Percentiles rank a stretch among this genome's conserved stretches.
Conservation (phyloP, 2,113 vertebrate species). For the Jacana jacana region DNA sequence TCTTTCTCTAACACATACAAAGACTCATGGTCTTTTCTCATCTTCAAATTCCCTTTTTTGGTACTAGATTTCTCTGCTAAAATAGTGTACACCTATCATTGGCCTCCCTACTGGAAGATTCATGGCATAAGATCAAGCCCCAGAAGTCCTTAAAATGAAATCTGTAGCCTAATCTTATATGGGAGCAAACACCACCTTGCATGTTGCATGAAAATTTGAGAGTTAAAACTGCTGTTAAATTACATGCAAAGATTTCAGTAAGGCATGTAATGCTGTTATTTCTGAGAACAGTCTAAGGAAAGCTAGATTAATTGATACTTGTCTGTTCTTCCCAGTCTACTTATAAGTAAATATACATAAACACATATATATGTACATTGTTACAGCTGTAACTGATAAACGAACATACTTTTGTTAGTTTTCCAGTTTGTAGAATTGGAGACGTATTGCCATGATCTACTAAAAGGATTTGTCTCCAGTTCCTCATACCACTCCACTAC, state of each 20-base stretch:
- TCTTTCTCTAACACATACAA: not conserved
- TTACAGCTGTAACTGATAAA: not conserved
- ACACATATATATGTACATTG: not conserved
- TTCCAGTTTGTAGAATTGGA: slow-evolving; percentile 63
- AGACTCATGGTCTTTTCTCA: not conserved
- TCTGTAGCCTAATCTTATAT: not conserved
- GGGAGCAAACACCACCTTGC: not conserved
- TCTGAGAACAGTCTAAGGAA: not conserved
- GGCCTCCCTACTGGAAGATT: not conserved
- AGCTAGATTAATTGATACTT: not conserved
- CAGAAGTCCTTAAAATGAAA: not conserved
- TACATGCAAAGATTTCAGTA: not conserved
- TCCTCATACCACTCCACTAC: slow-evolving; percentile 75
- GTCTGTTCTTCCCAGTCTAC: not conserved
- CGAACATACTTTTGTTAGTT: slow-evolving; percentile 61
- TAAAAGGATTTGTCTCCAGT: not conserved
- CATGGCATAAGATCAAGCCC: not conserved
- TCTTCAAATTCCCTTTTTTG: not conserved
- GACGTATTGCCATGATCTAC: slow-evolving; percentile 68
- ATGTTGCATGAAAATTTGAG: not conserved
- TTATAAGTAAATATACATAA: not conserved
- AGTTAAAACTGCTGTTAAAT: not conserved
- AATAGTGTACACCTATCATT: not conserved
- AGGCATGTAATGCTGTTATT: not conserved
- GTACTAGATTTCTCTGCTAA: not conserved